A percentile compares a stretch with the other conserved stretches of the same genome.
Conservation (phyloP, 2,797 vertebrate genomes). For the Dryobates pubescens region DNA sequence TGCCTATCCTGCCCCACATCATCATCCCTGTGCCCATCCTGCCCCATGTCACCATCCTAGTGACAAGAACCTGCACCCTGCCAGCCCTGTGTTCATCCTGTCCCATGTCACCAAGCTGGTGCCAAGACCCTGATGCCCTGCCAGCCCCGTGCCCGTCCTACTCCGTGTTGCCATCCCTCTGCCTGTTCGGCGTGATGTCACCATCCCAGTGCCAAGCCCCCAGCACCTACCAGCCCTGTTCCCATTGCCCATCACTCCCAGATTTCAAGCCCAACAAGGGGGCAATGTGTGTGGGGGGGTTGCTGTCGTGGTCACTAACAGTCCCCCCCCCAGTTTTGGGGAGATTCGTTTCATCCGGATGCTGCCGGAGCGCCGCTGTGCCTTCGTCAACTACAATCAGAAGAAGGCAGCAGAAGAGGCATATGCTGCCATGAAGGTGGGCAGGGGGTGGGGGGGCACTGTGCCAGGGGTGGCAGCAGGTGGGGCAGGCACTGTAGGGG, state of each 20-base stretch:
- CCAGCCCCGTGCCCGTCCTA: not conserved
- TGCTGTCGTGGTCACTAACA: not conserved
- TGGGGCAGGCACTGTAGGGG: too few relatives aligned
- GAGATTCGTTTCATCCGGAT: constrained; percentile 17
- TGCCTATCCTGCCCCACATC: not conserved
- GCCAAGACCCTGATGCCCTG: not conserved
- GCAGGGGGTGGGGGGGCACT: fast-evolving
- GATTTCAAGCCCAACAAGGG: too few relatives aligned
- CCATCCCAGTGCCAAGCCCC: not conserved
- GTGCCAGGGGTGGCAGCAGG: fast-evolving
- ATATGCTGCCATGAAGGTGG: constrained; percentile 5
- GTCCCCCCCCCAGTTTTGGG: not conserved
- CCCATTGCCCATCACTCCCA: fast-evolving
- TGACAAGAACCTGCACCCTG: not conserved
- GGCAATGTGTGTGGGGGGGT: fast-evolving
- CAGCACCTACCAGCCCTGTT: too few relatives aligned
- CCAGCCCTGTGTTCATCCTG: not conserved
- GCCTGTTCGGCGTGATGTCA: too few relatives aligned
- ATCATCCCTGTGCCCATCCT: not conserved
- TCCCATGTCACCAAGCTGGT: not conserved
- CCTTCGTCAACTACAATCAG: not conserved
- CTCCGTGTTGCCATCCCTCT: not conserved
- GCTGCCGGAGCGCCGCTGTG: not conserved
- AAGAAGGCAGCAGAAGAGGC: not conserved
- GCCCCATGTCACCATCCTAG: not conserved